Percentiles rank a stretch among this genome's conserved stretches.
phyloP scores from a whole-genome alignment of 2,113 vertebrate species.

The Brachypodius melanocephalos region DNA sequence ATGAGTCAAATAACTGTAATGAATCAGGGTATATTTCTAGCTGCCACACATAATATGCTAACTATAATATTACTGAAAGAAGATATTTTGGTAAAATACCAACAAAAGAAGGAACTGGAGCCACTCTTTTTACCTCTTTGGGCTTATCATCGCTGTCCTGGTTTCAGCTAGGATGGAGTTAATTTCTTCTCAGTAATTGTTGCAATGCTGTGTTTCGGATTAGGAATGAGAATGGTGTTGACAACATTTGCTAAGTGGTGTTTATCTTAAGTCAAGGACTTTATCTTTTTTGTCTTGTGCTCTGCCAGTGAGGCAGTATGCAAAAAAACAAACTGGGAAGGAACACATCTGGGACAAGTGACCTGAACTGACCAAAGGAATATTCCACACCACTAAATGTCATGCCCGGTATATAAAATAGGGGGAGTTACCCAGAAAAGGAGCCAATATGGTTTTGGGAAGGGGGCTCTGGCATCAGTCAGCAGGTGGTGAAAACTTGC shows the following conservation, averaged over 20 bases:
- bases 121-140: neutral
- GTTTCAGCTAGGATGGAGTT: neutral
- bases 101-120: neutral
- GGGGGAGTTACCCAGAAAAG: neutral
- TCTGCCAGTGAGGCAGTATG: neutral
- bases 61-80: neutral
- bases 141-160: neutral
- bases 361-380: neutral
- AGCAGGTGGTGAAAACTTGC: neutral
- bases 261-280: neutral
- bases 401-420: neutral
- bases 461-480: neutral
- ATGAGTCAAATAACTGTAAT: conserved; percentile 5
- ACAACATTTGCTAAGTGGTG: neutral
- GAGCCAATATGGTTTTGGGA: neutral
- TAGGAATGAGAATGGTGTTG: neutral
- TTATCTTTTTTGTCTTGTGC: neutral
- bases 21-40: conserved; percentile 19
- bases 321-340: neutral
- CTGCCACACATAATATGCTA: neutral
- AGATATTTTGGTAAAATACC: neutral
- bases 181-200: neutral
- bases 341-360: neutral
- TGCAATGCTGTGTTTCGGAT: neutral
- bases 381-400: neutral